Conservation (phyloP, 2,888 invertebrate genomes). For the Chalcis sispes region DNA sequence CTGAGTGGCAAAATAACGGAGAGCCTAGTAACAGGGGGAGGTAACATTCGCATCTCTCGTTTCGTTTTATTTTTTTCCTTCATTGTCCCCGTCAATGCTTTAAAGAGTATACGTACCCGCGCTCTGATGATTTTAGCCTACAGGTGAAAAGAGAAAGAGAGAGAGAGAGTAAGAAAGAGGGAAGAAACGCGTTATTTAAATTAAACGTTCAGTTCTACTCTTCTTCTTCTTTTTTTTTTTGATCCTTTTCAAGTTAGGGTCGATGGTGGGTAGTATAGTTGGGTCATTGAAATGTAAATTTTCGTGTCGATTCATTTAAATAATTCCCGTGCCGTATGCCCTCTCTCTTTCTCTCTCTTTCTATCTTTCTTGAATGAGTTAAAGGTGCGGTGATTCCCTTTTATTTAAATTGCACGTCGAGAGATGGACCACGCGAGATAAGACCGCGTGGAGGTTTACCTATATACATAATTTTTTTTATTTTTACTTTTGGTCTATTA, state of each 20-base stretch:
- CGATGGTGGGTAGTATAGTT: conserved; percentile 9
- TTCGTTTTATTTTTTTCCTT: conserved; percentile 11
- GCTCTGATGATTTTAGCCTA: neutral
- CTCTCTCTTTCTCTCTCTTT: neutral
- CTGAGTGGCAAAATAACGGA: conserved; percentile 24
- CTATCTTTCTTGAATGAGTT: too few species aligned
- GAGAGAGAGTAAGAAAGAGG: too few species aligned
- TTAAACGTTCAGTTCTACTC: conserved; percentile 27
- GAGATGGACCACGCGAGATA: conserved; percentile 25
- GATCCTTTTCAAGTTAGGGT: neutral
- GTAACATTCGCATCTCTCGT: neutral
- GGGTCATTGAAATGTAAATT: conserved; percentile 41
- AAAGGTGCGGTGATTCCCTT: conserved; percentile 3
- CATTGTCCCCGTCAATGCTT: neutral
- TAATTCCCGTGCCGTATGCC: conserved; percentile 31
- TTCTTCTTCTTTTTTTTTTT: conserved; percentile 9
- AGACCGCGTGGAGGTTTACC: too few species aligned
- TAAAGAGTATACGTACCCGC: conserved; percentile 16
- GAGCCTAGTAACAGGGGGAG: conserved; percentile 21
- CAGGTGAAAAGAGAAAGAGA: conserved; percentile 40
- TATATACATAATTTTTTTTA: neutral
- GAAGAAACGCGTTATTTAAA: conserved; percentile 52
- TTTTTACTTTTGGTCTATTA: conserved; percentile 18
- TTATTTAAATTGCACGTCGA: conserved; percentile 26
- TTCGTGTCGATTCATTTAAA: conserved; percentile 41